Evolutionary conservation across 2,797 vertebrate genomes (phyloP), one percentile per base, ranked within the genome.

Genomic region (Melanotaenia pygmaea): DNA sequence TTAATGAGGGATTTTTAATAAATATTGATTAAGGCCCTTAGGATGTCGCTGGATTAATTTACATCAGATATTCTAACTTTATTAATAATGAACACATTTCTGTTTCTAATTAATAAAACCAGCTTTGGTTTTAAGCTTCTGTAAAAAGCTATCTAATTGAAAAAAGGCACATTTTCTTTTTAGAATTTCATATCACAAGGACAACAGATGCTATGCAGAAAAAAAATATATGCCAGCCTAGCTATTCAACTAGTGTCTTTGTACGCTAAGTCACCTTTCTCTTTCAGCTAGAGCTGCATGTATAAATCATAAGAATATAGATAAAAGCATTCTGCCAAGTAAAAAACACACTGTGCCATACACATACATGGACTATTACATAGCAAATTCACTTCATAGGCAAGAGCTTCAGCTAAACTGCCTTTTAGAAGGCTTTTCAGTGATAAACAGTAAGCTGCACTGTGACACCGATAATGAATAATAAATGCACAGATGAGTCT

Each of bases 401-500:
- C 22, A 59, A 74, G 69, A 22, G 68, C 70, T 76, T 80, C 67
- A 47, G 64, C 40, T 18, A 60, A 51, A 64, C 61, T 56, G 67
- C 64, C 40, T 79, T 84, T 85, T 74, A 77, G 85, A 81, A 84
- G 66, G 67, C 26, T 78, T 82, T 74, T 86, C 73, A 72, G 60
- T 88, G 85, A 86, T 90, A 87, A 89, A 88, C 87, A 79, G 79
- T 76, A 53, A 76, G 82, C 72, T 34, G 66, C 59, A 74, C 82
- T 54, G 67, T 82, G 83, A 68, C 68, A 76, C 79, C 3, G 26
- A 83, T 90, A 85, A 91, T 90, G 87, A 90, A 92, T 91, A 88
- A 92, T 90, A 89, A 86, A 92, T 91, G 76, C 77, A 78, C 38
- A 72, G 58, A 85, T 84, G 79, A 85, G 79, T 87, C 73, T 77